phyloP scores from a whole-genome alignment of 1,140 invertebrate species.

The Euschistus heros region DNA sequence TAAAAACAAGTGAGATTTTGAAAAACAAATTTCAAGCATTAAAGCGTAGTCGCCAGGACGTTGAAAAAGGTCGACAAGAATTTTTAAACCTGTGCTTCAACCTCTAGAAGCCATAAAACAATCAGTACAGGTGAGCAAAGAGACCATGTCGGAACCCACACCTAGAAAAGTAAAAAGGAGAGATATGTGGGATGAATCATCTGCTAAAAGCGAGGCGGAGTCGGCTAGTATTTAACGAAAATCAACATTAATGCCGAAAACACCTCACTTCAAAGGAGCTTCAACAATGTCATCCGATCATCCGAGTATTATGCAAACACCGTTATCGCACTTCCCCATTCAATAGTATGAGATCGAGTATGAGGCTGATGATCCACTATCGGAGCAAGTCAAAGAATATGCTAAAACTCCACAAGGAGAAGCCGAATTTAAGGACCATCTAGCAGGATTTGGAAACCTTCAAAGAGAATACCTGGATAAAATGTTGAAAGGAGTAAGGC shows the following conservation, averaged over 20 bases:
- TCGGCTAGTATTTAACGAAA: background rate
- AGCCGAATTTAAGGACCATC: background rate
- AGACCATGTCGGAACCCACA: background rate
- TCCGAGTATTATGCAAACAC: too few species aligned
- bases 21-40: too few species aligned
- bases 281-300: too few species aligned
- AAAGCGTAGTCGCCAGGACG: too few species aligned
- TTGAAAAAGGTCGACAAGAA: too few species aligned
- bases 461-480: too few species aligned
- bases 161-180: background rate
- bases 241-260: background rate
- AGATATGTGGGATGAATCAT: background rate
- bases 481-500: background rate
- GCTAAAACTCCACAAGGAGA: background rate
- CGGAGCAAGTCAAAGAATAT: too few species aligned
- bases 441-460: background rate
- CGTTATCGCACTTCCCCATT: too few species aligned
- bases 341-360: background rate
- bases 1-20: too few species aligned
- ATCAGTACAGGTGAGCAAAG: background rate
- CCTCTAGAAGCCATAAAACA: background rate
- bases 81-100: too few species aligned
- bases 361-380: background rate
- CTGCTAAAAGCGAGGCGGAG: background rate
- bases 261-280: background rate